These are phyloP conservation scores for Betta splendens DNA, from an alignment of 2,797 vertebrate genomes.

Conservation along the genomic window DNA sequence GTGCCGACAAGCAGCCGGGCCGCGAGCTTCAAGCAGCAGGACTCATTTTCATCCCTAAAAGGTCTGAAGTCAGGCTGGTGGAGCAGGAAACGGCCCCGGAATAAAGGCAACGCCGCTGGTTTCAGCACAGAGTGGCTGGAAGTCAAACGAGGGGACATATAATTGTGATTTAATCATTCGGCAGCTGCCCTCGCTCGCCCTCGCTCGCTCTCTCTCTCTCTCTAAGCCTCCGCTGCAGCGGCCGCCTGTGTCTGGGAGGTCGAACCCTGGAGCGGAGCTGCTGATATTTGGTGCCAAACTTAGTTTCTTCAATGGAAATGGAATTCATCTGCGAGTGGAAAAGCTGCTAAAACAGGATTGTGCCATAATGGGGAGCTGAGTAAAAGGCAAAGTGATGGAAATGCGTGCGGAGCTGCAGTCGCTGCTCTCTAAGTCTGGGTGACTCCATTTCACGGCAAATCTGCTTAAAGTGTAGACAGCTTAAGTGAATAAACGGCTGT, in stretches of 20 bases:
- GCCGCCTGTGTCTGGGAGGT: not conserved
- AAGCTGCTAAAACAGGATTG: constrained; percentile 23
- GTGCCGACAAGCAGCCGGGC: too few species aligned
- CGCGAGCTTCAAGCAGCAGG: too few species aligned
- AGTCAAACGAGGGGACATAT: not conserved
- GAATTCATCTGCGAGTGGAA: not conserved
- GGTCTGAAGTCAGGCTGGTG: too few species aligned
- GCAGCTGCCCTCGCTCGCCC: not conserved
- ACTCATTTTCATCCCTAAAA: too few species aligned
- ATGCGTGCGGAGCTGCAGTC: constrained; percentile 19
- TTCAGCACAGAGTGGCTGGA: not conserved
- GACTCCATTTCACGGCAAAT: constrained; percentile 37
- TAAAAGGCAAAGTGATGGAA: constrained; percentile 24
- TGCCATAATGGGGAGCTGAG: not conserved
- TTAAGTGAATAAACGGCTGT: constrained; percentile 38
- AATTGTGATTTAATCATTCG: not conserved
- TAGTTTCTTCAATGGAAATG: not conserved
- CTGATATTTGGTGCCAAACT: not conserved
- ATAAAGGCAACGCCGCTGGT: not conserved
- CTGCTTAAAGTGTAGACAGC: constrained; percentile 28
- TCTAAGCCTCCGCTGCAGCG: not conserved
- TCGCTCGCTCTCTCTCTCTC: too few species aligned
- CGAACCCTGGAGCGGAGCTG: not conserved
- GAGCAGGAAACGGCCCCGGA: not conserved
- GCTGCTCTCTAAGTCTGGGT: constrained; percentile 11